A percentile compares a stretch with the other conserved stretches of the same genome.
These are phyloP conservation scores for Diadophis punctatus DNA, from an alignment of 2,113 vertebrate genomes.

Conservation along the genomic window DNA sequence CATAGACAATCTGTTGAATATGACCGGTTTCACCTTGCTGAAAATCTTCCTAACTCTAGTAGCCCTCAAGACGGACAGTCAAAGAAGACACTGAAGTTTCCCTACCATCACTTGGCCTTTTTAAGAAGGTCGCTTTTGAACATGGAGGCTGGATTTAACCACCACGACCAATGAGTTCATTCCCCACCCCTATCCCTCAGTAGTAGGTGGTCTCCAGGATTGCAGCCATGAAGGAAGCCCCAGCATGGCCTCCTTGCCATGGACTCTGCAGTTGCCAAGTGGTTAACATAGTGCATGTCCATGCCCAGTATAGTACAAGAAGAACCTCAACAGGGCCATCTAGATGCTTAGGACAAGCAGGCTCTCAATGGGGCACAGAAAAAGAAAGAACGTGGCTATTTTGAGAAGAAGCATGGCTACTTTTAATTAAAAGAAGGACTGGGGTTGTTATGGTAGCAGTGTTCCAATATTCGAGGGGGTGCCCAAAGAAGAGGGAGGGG, in stretches of 20 bases:
- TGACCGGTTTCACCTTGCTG: too few relatives aligned
- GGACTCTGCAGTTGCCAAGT: neutral
- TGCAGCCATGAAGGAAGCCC: too few relatives aligned
- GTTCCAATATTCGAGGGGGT: too few relatives aligned
- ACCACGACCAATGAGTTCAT: neutral
- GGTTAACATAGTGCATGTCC: neutral
- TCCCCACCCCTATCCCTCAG: too few relatives aligned
- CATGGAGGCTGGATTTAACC: too few relatives aligned
- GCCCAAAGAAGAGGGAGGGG: too few relatives aligned
- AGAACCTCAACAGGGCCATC: too few relatives aligned
- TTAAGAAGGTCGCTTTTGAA: neutral
- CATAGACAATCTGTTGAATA: neutral
- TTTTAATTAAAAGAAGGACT: too few relatives aligned
- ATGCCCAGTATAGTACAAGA: too few relatives aligned
- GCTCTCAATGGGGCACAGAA: neutral
- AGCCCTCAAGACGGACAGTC: neutral
- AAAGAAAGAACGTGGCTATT: neutral
- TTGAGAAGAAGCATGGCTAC: too few relatives aligned
- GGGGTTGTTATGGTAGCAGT: too few relatives aligned
- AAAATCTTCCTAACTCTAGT: neutral
- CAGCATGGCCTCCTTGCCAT: neutral
- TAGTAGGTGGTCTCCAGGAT: too few relatives aligned
- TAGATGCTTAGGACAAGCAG: neutral
- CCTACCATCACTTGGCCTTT: neutral
- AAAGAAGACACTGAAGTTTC: neutral